A percentile compares a stretch with the other conserved stretches of the same genome.
These are phyloP conservation scores for Silurus asotus DNA, from an alignment of 2,113 vertebrate genomes.

Conservation along the genomic window DNA sequence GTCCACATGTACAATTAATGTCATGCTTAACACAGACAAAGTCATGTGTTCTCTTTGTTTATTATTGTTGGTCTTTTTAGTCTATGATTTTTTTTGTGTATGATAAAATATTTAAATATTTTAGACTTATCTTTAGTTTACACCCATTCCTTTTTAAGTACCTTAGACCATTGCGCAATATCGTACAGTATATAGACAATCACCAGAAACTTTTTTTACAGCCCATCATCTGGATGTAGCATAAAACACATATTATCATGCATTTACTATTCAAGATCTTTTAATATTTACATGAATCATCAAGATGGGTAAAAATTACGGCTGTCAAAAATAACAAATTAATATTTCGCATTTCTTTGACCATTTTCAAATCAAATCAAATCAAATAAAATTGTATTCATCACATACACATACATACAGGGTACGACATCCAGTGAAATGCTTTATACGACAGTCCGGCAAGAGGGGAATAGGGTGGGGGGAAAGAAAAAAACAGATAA, in stretches of 20 bases:
- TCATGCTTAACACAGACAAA: no score
- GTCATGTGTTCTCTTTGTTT: not conserved
- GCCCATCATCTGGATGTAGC: not conserved
- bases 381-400: no score
- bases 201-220: not conserved
- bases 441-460: no score
- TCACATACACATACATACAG: no score
- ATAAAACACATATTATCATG: not conserved
- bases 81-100: not conserved
- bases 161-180: not conserved
- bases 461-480: no score
- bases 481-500: no score
- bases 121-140: not conserved
- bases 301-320: not conserved
- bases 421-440: no score
- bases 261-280: not conserved
- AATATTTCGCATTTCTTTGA: no score
- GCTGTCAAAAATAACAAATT: no score
- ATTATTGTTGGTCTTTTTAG: not conserved
- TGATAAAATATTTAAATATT: not conserved
- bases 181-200: not conserved
- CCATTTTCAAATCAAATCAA: no score
- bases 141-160: not conserved
- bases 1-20: no score
- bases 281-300: not conserved